Percentiles rank a stretch among this genome's conserved stretches.
These are phyloP conservation scores for Anguilla obscura DNA, from an alignment of 2,797 vertebrate genomes.

Conservation along the genomic window DNA sequence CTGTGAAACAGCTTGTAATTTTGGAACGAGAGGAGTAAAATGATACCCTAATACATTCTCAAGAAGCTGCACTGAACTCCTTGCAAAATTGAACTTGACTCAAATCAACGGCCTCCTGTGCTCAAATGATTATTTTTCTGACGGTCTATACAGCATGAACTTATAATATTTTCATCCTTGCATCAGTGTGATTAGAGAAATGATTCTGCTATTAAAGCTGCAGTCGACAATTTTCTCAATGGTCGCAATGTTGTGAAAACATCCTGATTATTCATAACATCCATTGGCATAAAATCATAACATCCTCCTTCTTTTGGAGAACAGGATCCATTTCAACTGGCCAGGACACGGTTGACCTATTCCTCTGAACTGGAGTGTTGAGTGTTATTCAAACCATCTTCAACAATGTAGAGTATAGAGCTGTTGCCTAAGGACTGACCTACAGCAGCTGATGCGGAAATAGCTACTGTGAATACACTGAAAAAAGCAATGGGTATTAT, in stretches of 20 bases:
- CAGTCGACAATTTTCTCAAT: too few species aligned
- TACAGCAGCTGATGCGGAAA: background rate
- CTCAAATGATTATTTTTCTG: background rate
- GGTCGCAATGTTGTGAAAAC: too few species aligned
- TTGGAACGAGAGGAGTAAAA: background rate
- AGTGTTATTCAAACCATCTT: background rate
- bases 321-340: background rate
- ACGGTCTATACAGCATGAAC: background rate
- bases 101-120: background rate
- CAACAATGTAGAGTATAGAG: background rate
- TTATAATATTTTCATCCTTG: background rate
- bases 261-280: too few species aligned
- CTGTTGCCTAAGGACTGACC: background rate
- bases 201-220: background rate
- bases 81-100: background rate
- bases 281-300: too few species aligned
- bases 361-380: background rate
- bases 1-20: background rate
- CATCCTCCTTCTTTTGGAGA: background rate
- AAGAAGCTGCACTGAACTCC: background rate
- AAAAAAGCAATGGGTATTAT: background rate
- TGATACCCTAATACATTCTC: background rate
- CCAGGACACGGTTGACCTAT: background rate
- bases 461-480: background rate
- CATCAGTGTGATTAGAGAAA: background rate